Evolutionary conservation across 2,888 invertebrate genomes (phyloP).

Genomic region (Rhimphoctona megacephalus): DNA sequence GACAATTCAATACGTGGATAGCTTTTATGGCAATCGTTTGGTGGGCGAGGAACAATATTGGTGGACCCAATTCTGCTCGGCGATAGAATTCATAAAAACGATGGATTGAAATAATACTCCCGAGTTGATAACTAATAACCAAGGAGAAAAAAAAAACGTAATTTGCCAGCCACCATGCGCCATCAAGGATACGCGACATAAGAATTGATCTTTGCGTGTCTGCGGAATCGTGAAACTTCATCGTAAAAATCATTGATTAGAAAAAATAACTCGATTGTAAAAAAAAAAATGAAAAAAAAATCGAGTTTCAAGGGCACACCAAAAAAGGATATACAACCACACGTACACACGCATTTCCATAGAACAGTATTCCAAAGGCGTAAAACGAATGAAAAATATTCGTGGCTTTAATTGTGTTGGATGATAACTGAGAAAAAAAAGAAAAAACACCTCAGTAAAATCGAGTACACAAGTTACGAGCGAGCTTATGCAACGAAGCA

Average conservation of each 20-base stretch:
- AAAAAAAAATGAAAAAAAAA: slow-evolving; percentile 19
- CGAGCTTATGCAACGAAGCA: slow-evolving; percentile 52
- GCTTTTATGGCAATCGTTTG: slow-evolving; percentile 93
- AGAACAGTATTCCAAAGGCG: slow-evolving; percentile 59
- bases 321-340: slow-evolving; percentile 30
- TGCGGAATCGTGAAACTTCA: slow-evolving; percentile 45
- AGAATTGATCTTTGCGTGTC: slow-evolving; percentile 41
- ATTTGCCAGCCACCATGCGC: slow-evolving; percentile 38
- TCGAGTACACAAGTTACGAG: slow-evolving; percentile 47
- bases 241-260: slow-evolving; percentile 51
- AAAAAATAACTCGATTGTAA: slow-evolving; percentile 56
- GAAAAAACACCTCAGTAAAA: slow-evolving; percentile 28
- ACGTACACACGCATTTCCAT: slow-evolving; percentile 58
- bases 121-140: slow-evolving; percentile 4
- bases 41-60: slow-evolving; percentile 97
- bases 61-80: slow-evolving; percentile 99
- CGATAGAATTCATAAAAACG: slow-evolving; percentile 98
- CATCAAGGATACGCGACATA: slow-evolving; percentile 36
- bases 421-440: slow-evolving; percentile 9
- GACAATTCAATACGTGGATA: slow-evolving; percentile 97
- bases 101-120: slow-evolving; percentile 89
- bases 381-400: slow-evolving; percentile 28
- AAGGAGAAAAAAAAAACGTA: slow-evolving; percentile 37
- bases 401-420: slow-evolving; percentile 49
- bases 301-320: slow-evolving; percentile 59